Conservation (phyloP, 2,113 vertebrate species). For the Equus przewalskii region DNA sequence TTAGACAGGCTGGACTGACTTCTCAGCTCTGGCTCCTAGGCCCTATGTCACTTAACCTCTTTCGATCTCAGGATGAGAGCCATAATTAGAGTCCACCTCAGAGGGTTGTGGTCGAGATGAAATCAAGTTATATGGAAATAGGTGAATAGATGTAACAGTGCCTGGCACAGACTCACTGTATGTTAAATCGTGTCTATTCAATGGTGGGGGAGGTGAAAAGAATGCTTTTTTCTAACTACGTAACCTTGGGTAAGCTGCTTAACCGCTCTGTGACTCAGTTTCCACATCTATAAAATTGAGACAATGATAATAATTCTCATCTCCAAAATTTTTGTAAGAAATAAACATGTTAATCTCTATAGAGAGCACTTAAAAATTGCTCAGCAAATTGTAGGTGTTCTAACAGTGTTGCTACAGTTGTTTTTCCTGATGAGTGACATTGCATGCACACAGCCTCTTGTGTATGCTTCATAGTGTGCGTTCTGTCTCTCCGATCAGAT, state of each 20-base stretch:
- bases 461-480: background rate
- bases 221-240: background rate
- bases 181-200: background rate
- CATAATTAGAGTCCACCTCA: background rate
- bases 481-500: background rate
- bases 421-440: background rate
- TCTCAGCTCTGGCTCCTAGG: background rate
- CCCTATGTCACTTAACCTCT: background rate
- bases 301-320: background rate
- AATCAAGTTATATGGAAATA: background rate
- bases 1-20: background rate
- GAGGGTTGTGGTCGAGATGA: background rate
- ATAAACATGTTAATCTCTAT: background rate
- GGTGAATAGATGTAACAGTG: background rate
- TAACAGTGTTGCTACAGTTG: background rate
- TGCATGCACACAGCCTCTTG: background rate
- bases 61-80: background rate
- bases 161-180: background rate
- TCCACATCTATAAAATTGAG: background rate
- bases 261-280: background rate
- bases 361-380: background rate
- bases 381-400: background rate
- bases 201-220: accelerated
- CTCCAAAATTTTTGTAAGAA: background rate
- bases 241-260: background rate